Conservation (phyloP, 2,888 invertebrate species). For the Lithosia quadra region DNA sequence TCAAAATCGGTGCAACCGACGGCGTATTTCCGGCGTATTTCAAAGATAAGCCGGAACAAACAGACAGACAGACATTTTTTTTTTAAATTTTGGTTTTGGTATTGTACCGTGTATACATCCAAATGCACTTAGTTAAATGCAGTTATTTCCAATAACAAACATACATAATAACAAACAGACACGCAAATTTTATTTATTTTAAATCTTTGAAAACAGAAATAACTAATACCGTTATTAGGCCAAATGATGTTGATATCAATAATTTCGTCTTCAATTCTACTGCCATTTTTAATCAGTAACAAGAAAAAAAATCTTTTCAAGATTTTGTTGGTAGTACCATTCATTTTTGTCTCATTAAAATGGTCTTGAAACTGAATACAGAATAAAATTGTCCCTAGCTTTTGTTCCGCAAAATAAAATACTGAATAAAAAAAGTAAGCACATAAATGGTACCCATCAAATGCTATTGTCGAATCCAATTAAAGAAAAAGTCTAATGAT, state of each 20-base stretch:
- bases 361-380: constrained; percentile 5
- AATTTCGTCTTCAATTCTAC: not conserved
- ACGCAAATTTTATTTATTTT: too few species aligned
- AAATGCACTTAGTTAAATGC: too few species aligned
- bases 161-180: too few species aligned
- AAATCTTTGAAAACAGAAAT: too few species aligned
- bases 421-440: constrained; percentile 3
- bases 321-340: not conserved
- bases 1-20: too few species aligned
- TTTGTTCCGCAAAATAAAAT: constrained; percentile 9
- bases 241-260: not conserved
- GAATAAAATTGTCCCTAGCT: constrained; percentile 8
- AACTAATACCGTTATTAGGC: too few species aligned
- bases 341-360: constrained; percentile 1
- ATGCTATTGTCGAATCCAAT: constrained; percentile 35
- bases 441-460: constrained; percentile 18
- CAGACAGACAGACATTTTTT: too few species aligned
- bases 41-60: too few species aligned
- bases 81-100: too few species aligned
- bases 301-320: not conserved
- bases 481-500: constrained; percentile 24
- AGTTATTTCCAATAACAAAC: too few species aligned
- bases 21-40: too few species aligned
- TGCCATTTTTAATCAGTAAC: not conserved
- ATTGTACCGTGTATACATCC: too few species aligned